Base-by-base conservation (phyloP, 1,140 invertebrate species). In the Neodiprion virginianus region DNA sequence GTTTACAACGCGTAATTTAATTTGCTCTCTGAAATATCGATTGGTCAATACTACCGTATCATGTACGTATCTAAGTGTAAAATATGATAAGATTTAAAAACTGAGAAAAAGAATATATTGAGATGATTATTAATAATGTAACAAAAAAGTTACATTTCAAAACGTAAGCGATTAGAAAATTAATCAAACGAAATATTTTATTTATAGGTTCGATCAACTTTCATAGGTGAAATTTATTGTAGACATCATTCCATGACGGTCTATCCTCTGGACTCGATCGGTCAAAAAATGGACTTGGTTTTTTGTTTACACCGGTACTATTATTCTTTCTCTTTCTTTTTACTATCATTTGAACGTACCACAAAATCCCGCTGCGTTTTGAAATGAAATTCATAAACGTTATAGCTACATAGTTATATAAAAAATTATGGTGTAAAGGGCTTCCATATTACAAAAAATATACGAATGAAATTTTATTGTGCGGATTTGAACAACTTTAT, bases 391-490 rank as follows among this genome's bases (percentile, higher is more conserved):
- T 82, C 73, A 66, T 79, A 72, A 76, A 69, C 79, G 78, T 81
- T 79, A 75, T 75, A 74, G 69, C 72, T 76, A 71, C 65, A 53
- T 61, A 61, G 53, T 17, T 61, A 8, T 78, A 79, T 75, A 77
- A 69, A 76, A 72, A 77, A 9, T 48, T 66, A 78, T 72, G 61
- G 79, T 82, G 80, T 82, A 82, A 82, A 77, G 75, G 77, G 80
- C 76, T 80, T 83, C 81, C 79, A 73, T 75, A 72, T 72, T 66
- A 75, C 69, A 68, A 74, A 74, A 69, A 71, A 47, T 72, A 75
- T 40, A 77, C 21, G 69, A 61, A 67, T 50, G 49, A 73, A 77
- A 77, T 75, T 76, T 76, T 61, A 74, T 69, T 61, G 61, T 74
- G 69, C 65, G 10, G 71, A 65, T 40, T 72, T 66, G 71, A 61